Evolutionary conservation across 1,140 invertebrate species (phyloP).

Genomic region (Drosophila nigrodunni): DNA sequence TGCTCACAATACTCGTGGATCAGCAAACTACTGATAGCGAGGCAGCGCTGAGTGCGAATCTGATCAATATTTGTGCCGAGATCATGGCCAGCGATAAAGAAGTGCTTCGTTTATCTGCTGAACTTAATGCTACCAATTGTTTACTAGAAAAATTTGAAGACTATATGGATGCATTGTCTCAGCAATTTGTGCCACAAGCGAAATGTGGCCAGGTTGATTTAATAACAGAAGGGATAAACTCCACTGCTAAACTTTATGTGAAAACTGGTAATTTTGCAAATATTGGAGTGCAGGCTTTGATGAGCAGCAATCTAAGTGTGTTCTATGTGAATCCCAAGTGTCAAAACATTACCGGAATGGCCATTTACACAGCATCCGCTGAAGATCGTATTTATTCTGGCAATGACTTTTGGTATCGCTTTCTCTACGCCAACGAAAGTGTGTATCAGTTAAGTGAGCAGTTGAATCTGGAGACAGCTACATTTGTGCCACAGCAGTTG

Average conservation of each 20-base stretch:
- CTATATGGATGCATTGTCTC: slow-evolving; percentile 59
- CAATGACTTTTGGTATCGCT: slow-evolving; percentile 57
- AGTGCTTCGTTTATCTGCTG: slow-evolving; percentile 51
- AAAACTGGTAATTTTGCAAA: slow-evolving; percentile 28
- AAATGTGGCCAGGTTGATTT: slow-evolving; percentile 18
- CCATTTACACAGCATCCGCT: slow-evolving; percentile 38
- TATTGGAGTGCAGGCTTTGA: slow-evolving; percentile 59
- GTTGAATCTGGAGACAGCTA: slow-evolving; percentile 52
- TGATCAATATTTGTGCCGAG: slow-evolving; percentile 55
- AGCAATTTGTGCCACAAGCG: slow-evolving; percentile 38
- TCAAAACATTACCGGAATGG: slow-evolving; percentile 67
- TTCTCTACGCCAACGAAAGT: slow-evolving; percentile 55
- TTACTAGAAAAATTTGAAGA: slow-evolving; percentile 67
- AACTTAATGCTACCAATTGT: slow-evolving; percentile 71
- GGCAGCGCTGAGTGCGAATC: slow-evolving; percentile 9
- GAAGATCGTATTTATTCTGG: background rate
- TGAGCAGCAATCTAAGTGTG: slow-evolving; percentile 65
- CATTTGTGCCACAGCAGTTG: slow-evolving; percentile 55
- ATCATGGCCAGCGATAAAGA: slow-evolving; percentile 61
- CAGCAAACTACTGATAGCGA: slow-evolving; percentile 17
- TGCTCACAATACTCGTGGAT: slow-evolving; percentile 42
- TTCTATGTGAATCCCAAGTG: slow-evolving; percentile 75
- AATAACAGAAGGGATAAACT: too few species aligned
- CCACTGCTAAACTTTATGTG: slow-evolving; percentile 8
- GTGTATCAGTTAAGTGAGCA: slow-evolving; percentile 38